Conservation (phyloP, 2,797 vertebrate species). For the Hemitrygon akajei region DNA sequence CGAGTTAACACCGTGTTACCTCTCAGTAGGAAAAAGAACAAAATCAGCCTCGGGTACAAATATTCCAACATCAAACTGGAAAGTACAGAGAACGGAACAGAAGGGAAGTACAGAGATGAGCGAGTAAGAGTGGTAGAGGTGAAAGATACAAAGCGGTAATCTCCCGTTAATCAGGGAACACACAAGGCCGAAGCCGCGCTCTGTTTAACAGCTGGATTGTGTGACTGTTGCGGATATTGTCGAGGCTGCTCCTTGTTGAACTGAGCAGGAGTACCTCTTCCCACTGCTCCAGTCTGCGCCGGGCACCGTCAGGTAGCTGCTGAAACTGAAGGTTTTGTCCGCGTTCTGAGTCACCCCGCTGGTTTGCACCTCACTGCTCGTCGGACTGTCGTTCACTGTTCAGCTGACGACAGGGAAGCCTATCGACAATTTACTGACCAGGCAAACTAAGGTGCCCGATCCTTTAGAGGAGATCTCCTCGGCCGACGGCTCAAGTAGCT, state of each 20-base stretch:
- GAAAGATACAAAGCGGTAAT: not conserved
- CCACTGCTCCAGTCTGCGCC: constrained; percentile 20
- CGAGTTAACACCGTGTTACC: not conserved
- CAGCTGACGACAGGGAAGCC: constrained; percentile 26
- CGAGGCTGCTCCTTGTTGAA: constrained; percentile 15
- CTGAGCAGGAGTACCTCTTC: not conserved
- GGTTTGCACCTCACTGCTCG: constrained; percentile 6
- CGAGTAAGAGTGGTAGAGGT: not conserved
- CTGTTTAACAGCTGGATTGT: constrained; percentile 2
- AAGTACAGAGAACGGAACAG: too few species aligned
- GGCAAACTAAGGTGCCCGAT: not conserved
- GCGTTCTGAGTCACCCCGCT: not conserved
- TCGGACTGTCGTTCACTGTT: not conserved
- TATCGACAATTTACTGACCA: constrained; percentile 25
- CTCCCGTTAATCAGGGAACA: not conserved
- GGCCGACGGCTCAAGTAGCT: not conserved
- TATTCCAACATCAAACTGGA: too few species aligned
- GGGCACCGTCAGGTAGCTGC: constrained; percentile 9
- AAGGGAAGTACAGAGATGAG: not conserved
- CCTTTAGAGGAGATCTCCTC: not conserved
- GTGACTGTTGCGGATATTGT: not conserved
- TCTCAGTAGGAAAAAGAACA: too few species aligned
- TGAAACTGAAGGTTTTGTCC: constrained; percentile 22
- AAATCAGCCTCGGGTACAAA: too few species aligned
- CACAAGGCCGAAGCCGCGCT: not conserved